Conservation (phyloP, 2,888 invertebrate genomes). For the Cotesia congregata region DNA sequence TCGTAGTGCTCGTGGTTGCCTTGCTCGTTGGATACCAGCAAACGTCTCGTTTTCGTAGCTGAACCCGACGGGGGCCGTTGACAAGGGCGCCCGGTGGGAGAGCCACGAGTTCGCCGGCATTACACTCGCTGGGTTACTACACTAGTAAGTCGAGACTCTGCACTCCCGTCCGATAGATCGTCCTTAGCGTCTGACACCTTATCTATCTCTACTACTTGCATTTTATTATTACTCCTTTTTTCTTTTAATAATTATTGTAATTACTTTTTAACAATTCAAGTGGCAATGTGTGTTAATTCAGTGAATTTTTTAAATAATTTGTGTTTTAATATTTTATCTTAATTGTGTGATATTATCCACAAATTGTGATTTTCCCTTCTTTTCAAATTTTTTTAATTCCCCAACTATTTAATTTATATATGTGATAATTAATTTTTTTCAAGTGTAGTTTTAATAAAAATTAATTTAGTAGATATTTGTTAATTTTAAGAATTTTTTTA, state of each 20-base stretch:
- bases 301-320: background rate
- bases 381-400: no score
- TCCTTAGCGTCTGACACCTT: background rate
- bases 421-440: no score
- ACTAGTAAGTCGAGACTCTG: slow-evolving; percentile 27
- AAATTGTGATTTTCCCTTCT: no score
- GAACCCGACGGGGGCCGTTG: background rate
- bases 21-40: slow-evolving; percentile 9
- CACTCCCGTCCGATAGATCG: slow-evolving; percentile 1
- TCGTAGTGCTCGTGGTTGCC: slow-evolving; percentile 34
- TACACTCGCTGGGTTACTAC: slow-evolving; percentile 8
- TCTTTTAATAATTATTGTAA: background rate
- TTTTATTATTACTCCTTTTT: background rate
- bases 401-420: no score
- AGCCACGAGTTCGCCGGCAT: slow-evolving; percentile 15
- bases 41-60: background rate
- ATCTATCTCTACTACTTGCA: slow-evolving; percentile 1
- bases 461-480: no score
- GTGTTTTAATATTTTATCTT: background rate
- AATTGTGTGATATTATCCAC: background rate
- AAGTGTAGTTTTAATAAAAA: no score
- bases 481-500: no score
- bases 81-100: slow-evolving; percentile 12
- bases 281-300: background rate
- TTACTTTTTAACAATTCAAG: background rate